These are phyloP conservation scores for Listronotus oregonensis DNA, from an alignment of 1,140 invertebrate species.

Conservation along the genomic window DNA sequence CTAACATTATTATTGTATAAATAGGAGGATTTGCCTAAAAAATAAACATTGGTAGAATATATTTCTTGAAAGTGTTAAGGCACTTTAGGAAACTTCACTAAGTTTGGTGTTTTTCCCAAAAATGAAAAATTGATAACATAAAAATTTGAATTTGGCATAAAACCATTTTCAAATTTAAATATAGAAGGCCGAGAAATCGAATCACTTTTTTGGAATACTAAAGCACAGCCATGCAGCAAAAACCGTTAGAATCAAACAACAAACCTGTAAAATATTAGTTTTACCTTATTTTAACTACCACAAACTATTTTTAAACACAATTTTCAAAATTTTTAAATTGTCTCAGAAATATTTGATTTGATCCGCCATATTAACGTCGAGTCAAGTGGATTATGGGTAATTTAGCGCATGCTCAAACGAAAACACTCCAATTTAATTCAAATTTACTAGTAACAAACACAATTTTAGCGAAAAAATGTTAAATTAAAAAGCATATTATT, in stretches of 20 bases:
- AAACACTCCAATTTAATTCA: conserved; percentile 6
- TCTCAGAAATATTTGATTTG: conserved; percentile 66
- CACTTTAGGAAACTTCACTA: too few species aligned
- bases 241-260: neutral
- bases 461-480: neutral
- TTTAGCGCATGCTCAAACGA: conserved; percentile 24
- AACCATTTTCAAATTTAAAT: conserved; percentile 55
- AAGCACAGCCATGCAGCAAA: conserved; percentile 5
- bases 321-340: conserved; percentile 56
- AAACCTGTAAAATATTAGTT: conserved; percentile 13
- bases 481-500: neutral
- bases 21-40: too few species aligned
- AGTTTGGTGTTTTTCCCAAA: neutral
- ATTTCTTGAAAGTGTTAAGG: too few species aligned
- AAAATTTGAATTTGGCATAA: conserved; percentile 52
- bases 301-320: conserved; percentile 18
- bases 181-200: conserved; percentile 40
- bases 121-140: conserved; percentile 32
- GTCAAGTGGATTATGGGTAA: conserved; percentile 37
- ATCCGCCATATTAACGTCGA: conserved; percentile 70
- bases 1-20: conserved; percentile 4
- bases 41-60: too few species aligned
- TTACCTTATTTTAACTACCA: conserved; percentile 18
- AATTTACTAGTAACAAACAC: neutral
- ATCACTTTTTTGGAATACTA: conserved; percentile 1